These are phyloP conservation scores for Leguminivora glycinivorella DNA, from an alignment of 1,140 invertebrate species.

Conservation along the genomic window DNA sequence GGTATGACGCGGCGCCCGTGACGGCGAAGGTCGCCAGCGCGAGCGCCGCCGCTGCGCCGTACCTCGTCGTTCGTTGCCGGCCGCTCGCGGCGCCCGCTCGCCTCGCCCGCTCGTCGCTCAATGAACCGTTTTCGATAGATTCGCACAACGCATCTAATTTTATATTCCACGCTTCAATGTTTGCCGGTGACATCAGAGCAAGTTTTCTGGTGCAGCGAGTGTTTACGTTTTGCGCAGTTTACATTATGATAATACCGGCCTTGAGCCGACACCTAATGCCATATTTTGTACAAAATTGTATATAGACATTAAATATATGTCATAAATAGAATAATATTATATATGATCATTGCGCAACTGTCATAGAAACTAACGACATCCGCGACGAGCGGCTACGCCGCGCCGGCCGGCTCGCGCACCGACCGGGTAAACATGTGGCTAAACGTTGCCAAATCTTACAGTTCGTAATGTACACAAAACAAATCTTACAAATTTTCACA, in stretches of 20 bases:
- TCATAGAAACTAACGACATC: conserved; percentile 35
- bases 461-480: conserved; percentile 28
- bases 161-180: conserved; percentile 66
- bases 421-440: conserved; percentile 51
- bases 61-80: conserved; percentile 73
- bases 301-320: background rate
- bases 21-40: conserved; percentile 67
- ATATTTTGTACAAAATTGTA: conserved; percentile 30
- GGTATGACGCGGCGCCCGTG: conserved; percentile 56
- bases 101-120: conserved; percentile 73
- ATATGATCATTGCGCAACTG: background rate
- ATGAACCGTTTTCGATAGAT: conserved; percentile 65
- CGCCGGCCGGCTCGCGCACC: conserved; percentile 52
- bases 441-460: conserved; percentile 45
- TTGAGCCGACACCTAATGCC: conserved; percentile 37
- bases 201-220: conserved; percentile 66
- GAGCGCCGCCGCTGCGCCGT: conserved; percentile 34
- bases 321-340: background rate
- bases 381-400: conserved; percentile 30
- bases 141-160: conserved; percentile 66
- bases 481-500: conserved; percentile 26
- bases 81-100: conserved; percentile 71
- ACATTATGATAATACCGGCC: conserved; percentile 50
- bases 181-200: conserved; percentile 73
- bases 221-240: conserved; percentile 69